Evolutionary conservation across 2,113 vertebrate genomes (phyloP), one percentile per base, ranked within the genome.

Genomic region (Desmodus rotundus): DNA sequence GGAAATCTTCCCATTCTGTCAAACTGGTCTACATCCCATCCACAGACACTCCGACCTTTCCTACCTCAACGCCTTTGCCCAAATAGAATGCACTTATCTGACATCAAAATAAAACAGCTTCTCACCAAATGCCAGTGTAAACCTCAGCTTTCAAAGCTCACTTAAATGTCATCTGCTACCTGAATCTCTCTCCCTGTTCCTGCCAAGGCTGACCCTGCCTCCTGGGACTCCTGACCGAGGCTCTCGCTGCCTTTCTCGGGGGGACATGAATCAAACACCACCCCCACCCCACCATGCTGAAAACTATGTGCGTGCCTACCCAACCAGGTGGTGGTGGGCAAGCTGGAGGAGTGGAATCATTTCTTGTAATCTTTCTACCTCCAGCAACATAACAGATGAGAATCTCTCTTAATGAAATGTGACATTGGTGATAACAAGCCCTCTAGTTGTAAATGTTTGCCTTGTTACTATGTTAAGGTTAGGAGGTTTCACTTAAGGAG

Each of bases 101-200:
- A 38, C 31, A 81, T 19, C 65, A 92, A 89, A 93, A 80, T 84
- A 87, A 61, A 91, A 82, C 5, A 43, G 43, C 17, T 31, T 87
- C 50, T 68, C 54, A n/a, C 10, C 86, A 86, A 97, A 76, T 22
- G 67, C 47, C 58, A 43, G 36, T 26, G 74, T 26, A 85, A 86
- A 86, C 43, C 36, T 80, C 94, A 52, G 43, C 87, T 80, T 70
- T 88, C 95, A 58, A 56, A 74, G 58, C 82, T 89, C 83, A 87
- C 58, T 45, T 58, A 83, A 72, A 58, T 65, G 20, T 58, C 80
- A 52, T 33, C 72, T 41, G 45, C 56, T 28, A 4, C 15, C 70
- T 58, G 19, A 67, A 80, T 77, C 41, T 89, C 26, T 77, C 52
- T 33, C 56, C 54, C 47, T 56, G 16, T 10, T 61, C 43, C 12